These are phyloP conservation scores for Crax fasciolata DNA, from an alignment of 2,797 vertebrate genomes.

Conservation along the genomic window DNA sequence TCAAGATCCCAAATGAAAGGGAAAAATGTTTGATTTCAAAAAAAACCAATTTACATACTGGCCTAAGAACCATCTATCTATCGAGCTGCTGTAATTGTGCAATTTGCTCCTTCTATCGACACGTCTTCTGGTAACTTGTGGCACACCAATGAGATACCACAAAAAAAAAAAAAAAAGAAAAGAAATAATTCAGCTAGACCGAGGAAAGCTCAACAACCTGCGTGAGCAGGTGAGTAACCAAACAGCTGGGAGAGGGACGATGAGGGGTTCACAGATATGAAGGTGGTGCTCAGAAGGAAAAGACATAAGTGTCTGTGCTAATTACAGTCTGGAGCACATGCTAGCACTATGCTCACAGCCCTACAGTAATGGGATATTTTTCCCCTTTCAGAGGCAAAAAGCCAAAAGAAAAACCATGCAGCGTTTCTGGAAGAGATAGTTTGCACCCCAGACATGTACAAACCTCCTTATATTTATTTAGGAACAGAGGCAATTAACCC, in stretches of 20 bases:
- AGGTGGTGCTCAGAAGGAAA: not conserved
- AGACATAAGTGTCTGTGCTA: not conserved
- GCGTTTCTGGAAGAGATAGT: not conserved
- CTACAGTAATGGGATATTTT: not conserved
- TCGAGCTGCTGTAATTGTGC: not conserved
- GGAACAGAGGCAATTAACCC: conserved; percentile 63
- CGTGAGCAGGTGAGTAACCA: not conserved
- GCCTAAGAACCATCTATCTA: not conserved
- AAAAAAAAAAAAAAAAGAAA: not conserved
- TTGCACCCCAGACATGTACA: conserved; percentile 25
- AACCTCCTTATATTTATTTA: conserved; percentile 51
- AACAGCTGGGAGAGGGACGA: not conserved
- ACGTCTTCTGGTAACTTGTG: not conserved
- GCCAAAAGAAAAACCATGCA: not conserved
- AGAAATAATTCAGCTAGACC: not conserved
- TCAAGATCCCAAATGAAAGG: not conserved
- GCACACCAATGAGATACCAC: not conserved
- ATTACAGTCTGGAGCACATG: not conserved
- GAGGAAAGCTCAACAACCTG: not conserved
- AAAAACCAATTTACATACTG: conserved; percentile 35
- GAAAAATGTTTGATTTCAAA: conserved; percentile 32
- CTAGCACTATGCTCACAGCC: not conserved
- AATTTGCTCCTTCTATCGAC: not conserved
- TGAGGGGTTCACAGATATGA: not conserved
- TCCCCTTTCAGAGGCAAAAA: not conserved